A percentile compares a stretch with the other conserved stretches of the same genome.
Evolutionary conservation across 2,113 vertebrate genomes (phyloP).

Genomic region (Willisornis vidua): DNA sequence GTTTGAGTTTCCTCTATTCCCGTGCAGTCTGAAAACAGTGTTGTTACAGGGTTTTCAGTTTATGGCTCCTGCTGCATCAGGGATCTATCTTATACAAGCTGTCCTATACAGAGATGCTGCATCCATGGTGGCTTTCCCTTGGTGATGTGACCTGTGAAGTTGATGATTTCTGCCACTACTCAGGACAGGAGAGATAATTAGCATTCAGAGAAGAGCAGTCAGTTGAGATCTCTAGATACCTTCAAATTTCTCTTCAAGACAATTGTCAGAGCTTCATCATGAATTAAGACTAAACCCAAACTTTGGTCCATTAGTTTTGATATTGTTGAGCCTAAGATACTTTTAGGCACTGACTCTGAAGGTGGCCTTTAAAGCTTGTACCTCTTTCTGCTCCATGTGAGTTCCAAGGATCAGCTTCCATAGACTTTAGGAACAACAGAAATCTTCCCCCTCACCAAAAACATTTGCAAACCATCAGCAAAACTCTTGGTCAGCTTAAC

Average conservation of each 20-base stretch:
- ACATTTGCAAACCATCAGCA: background rate
- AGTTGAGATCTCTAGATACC: background rate
- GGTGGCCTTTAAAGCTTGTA: background rate
- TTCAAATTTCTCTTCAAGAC: background rate
- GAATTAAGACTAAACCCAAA: background rate
- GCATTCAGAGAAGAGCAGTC: background rate
- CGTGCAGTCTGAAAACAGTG: background rate
- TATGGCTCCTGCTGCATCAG: background rate
- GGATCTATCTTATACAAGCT: background rate
- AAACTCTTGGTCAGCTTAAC: background rate
- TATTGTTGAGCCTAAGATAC: background rate
- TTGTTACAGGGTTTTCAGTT: background rate
- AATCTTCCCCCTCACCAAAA: background rate
- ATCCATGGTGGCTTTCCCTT: background rate
- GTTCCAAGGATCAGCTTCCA: background rate
- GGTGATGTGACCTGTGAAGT: background rate
- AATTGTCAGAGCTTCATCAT: background rate
- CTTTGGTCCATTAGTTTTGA: background rate
- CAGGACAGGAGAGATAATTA: background rate
- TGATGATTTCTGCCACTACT: background rate
- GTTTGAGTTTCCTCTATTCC: background rate
- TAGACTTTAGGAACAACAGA: background rate
- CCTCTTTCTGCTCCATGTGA: background rate
- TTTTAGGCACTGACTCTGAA: background rate
- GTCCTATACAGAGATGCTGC: background rate